phyloP scores from a whole-genome alignment of 2,113 vertebrate species.

The Calidris pugnax region DNA sequence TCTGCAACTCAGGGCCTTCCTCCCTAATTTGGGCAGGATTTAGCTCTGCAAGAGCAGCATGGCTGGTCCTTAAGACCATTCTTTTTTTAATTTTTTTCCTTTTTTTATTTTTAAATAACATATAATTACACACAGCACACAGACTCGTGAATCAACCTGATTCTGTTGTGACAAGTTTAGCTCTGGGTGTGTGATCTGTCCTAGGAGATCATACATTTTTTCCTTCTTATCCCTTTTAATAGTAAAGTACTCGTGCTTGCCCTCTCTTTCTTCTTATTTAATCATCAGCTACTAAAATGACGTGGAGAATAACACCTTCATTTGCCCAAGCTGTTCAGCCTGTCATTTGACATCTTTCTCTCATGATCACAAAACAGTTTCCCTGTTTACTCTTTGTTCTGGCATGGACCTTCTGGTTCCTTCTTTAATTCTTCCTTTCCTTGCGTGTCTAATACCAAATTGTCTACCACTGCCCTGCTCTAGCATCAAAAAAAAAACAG shows the following conservation, averaged over 20 bases:
- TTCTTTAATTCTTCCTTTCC: background rate
- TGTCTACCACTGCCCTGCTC: background rate
- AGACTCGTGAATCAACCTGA: slow-evolving; percentile 36
- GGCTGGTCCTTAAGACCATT: background rate
- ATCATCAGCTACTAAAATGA: background rate
- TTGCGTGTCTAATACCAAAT: background rate
- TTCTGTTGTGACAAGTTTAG: slow-evolving; percentile 49
- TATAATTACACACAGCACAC: background rate
- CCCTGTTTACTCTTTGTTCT: background rate
- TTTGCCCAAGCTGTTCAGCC: background rate
- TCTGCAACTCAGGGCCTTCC: background rate
- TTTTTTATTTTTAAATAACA: background rate
- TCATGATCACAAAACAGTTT: background rate
- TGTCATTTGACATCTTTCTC: slow-evolving; percentile 17
- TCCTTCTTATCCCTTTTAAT: background rate
- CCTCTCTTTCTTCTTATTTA: background rate
- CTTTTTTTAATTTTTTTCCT: background rate
- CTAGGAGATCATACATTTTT: slow-evolving; percentile 24
- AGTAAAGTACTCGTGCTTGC: background rate
- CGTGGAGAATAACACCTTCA: background rate
- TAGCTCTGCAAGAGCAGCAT: background rate
- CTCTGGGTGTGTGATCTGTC: slow-evolving; percentile 23
- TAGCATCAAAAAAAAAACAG: background rate
- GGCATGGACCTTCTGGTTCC: background rate
- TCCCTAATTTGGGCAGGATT: slow-evolving; percentile 30